A percentile compares a stretch with the other conserved stretches of the same genome.
phyloP scores from a whole-genome alignment of 2,113 vertebrate species.

The Oceanites oceanicus region DNA sequence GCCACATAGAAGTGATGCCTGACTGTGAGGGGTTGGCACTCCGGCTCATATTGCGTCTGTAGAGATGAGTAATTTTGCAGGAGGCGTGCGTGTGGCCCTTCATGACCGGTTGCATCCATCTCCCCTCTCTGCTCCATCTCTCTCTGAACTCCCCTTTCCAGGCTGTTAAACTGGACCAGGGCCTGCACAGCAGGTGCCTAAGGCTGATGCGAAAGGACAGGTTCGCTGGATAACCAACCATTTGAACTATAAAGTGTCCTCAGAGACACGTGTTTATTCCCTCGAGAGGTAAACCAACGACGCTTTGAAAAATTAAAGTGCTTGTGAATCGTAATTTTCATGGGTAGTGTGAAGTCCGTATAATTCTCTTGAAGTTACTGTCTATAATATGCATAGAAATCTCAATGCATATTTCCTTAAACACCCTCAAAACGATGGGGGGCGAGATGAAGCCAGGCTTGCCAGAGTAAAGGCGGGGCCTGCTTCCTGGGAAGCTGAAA shows the following conservation, averaged over 20 bases:
- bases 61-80: neutral
- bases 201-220: neutral
- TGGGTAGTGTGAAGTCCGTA: slow-evolving; percentile 23
- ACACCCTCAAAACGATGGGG: neutral
- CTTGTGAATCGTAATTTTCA: neutral
- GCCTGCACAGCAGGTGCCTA: neutral
- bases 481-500: neutral
- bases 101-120: neutral
- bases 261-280: neutral
- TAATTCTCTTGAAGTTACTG: neutral
- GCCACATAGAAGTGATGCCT: neutral
- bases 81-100: rapidly evolving
- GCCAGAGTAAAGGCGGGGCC: neutral
- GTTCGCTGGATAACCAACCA: neutral
- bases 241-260: neutral
- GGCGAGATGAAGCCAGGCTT: neutral
- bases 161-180: neutral
- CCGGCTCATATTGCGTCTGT: neutral
- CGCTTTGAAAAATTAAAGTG: slow-evolving; percentile 5
- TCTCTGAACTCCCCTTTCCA: neutral
- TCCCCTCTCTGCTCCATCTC: neutral
- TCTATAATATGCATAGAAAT: neutral
- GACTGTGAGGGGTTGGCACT: neutral
- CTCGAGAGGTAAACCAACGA: neutral
- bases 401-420: neutral